A percentile compares a stretch with the other conserved stretches of the same genome.
phyloP scores from a whole-genome alignment of 2,113 vertebrate genomes.

The Pogonocichla stellata region DNA sequence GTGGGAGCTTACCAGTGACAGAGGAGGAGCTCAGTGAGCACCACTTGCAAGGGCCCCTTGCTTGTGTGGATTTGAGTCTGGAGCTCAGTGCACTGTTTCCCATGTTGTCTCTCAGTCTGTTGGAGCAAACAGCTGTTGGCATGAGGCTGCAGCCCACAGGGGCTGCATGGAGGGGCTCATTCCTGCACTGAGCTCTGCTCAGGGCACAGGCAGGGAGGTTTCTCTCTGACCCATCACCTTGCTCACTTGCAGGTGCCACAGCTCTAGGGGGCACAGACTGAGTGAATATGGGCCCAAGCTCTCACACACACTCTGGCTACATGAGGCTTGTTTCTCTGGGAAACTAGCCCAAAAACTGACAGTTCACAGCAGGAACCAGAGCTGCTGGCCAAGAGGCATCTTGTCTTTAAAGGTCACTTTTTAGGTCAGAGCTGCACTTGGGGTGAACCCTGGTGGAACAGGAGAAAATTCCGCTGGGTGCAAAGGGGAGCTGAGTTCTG shows the following conservation, averaged over 20 bases:
- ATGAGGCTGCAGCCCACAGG: not conserved
- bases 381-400: not conserved
- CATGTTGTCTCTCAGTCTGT: accelerated
- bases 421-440: not conserved
- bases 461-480: not conserved
- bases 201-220: not conserved
- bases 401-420: not conserved
- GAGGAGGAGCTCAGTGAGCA: not conserved
- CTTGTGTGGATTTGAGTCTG: not conserved
- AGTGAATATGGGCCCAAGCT: accelerated
- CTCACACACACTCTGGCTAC: not conserved
- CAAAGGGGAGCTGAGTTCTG: not conserved
- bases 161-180: not conserved
- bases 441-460: not conserved
- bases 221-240: accelerated
- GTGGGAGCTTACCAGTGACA: not conserved
- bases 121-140: not conserved
- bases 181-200: not conserved
- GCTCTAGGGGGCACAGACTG: not conserved
- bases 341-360: not conserved
- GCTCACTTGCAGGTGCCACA: not conserved
- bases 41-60: not conserved
- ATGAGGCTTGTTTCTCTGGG: not conserved
- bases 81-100: not conserved
- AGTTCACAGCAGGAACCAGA: not conserved